Evolutionary conservation across 2,797 vertebrate genomes (phyloP).

Genomic region (Arremon aurantiirostris): DNA sequence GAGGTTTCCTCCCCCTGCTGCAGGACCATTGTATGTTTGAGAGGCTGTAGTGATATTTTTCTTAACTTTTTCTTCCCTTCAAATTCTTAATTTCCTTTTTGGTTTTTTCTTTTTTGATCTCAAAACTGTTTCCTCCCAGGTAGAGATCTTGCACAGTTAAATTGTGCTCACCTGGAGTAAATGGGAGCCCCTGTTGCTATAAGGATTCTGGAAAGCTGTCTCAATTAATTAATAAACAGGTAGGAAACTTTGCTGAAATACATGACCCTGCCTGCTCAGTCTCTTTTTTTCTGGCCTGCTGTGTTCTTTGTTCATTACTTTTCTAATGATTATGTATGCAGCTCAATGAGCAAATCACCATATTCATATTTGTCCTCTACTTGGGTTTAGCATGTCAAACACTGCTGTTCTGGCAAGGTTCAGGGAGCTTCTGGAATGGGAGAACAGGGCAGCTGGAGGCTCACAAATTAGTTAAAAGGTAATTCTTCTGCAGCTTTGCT

Average conservation of each 20-base stretch:
- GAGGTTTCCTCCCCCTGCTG: neutral
- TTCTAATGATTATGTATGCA: neutral
- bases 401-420: neutral
- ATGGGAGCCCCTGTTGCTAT: neutral
- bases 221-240: slow-evolving; percentile 3
- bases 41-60: neutral
- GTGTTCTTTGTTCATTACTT: neutral
- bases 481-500: neutral
- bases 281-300: neutral
- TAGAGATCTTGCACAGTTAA: neutral
- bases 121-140: neutral
- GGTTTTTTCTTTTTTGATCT: neutral
- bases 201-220: neutral
- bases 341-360: neutral
- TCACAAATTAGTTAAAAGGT: neutral
- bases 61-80: neutral
- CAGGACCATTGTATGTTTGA: neutral
- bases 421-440: neutral
- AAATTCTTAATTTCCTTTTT: neutral
- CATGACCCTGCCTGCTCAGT: neutral
- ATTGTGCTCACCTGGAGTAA: neutral
- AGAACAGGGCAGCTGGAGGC: neutral
- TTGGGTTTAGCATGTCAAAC: neutral
- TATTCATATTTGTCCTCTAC: neutral
- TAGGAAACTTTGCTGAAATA: neutral